A percentile compares a stretch with the other conserved stretches of the same genome.
These are phyloP conservation scores for Amphiura filiformis DNA, from an alignment of 35 echinoderm and acorn worm species.

Conservation along the genomic window DNA sequence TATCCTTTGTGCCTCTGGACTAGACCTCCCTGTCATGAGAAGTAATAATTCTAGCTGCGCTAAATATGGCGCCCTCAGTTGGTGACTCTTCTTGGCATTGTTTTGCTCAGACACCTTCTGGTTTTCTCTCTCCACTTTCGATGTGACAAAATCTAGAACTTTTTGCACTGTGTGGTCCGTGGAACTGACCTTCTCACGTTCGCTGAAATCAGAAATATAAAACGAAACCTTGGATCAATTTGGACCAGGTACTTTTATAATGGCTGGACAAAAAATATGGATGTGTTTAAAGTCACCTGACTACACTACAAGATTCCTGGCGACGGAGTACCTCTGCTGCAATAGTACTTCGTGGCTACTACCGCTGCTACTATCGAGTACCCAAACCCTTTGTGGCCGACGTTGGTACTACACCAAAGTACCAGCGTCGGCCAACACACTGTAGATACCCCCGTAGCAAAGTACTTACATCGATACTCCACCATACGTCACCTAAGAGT, in stretches of 20 bases:
- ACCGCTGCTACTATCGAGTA: no score
- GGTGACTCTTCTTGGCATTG: conserved; percentile 1
- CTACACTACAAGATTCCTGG: no score
- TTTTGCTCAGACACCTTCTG: conserved; percentile 1
- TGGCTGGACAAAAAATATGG: background rate
- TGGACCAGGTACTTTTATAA: no score
- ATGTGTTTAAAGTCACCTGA: background rate
- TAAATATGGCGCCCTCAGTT: conserved; percentile 63
- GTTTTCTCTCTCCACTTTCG: conserved; percentile 41
- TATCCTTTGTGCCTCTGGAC: conserved; percentile 29
- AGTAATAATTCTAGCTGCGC: conserved; percentile 65
- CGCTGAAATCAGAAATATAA: conserved; percentile 2
- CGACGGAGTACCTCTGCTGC: no score
- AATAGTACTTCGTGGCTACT: no score
- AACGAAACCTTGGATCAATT: background rate
- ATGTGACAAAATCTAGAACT: conserved; percentile 57
- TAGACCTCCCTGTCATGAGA: conserved; percentile 41
- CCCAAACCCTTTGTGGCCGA: no score
- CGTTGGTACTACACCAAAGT: no score
- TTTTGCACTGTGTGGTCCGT: conserved; percentile 42
- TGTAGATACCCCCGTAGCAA: no score
- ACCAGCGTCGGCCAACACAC: no score
- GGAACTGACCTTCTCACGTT: conserved; percentile 18
- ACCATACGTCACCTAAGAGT: no score
- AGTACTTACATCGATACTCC: no score